These are phyloP conservation scores for Alitta virens DNA, from an alignment of 2,888 invertebrate genomes.

Conservation along the genomic window DNA sequence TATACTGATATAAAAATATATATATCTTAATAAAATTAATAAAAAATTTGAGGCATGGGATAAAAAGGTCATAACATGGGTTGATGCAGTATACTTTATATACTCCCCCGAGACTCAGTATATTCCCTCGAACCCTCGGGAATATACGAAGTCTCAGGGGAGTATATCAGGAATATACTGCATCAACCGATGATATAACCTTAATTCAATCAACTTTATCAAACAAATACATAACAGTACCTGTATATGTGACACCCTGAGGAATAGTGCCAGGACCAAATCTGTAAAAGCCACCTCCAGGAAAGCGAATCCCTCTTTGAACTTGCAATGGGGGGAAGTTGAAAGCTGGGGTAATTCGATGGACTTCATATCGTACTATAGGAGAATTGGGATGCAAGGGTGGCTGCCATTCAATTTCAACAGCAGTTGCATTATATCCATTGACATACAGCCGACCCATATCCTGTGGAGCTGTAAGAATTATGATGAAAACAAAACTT, in stretches of 20 bases:
- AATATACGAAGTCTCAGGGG: too few relatives aligned
- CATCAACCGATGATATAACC: too few relatives aligned
- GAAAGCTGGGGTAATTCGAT: conserved; percentile 47
- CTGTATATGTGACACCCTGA: conserved; percentile 51
- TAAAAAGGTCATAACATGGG: too few relatives aligned
- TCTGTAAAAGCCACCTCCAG: conserved; percentile 51
- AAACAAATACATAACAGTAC: conserved; percentile 31
- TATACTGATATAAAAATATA: too few relatives aligned
- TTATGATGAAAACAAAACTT: too few relatives aligned
- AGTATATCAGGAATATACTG: too few relatives aligned
- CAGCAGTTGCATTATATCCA: conserved; percentile 46
- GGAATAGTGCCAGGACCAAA: conserved; percentile 49
- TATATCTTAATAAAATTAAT: too few relatives aligned
- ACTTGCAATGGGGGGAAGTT: conserved; percentile 49
- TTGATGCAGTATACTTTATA: too few relatives aligned
- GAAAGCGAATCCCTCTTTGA: conserved; percentile 47
- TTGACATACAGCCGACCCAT: conserved; percentile 36
- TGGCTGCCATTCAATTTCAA: conserved; percentile 45
- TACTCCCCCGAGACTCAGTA: too few relatives aligned
- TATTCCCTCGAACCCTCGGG: too few relatives aligned
- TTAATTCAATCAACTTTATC: too few relatives aligned
- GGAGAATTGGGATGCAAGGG: conserved; percentile 50
- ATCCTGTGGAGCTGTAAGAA: conserved; percentile 42
- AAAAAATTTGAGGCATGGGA: too few relatives aligned
- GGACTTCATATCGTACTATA: conserved; percentile 43